These are phyloP conservation scores for Caenorhabditis sp. DNA, from an alignment of 2,888 invertebrate genomes.

Conservation along the genomic window DNA sequence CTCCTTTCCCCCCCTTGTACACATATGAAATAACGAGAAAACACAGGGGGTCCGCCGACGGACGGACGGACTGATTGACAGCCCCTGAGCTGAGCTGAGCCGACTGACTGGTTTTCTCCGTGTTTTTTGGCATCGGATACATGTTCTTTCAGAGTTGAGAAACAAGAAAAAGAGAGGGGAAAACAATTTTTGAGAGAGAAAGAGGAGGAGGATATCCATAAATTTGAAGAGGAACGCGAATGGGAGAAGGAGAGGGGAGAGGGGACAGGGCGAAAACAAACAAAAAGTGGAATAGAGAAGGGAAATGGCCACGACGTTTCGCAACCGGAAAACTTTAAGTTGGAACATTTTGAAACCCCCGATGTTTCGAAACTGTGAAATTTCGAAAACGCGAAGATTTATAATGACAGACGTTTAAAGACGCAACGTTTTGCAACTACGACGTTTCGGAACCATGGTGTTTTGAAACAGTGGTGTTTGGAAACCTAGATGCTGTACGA, in stretches of 20 bases:
- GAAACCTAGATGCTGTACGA: too few species aligned
- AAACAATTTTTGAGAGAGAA: too few species aligned
- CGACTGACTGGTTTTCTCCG: conserved; percentile 13
- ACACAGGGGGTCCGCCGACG: conserved; percentile 41
- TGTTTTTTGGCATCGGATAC: not conserved
- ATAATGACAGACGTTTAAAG: too few species aligned
- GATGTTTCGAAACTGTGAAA: not conserved
- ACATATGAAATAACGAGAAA: conserved; percentile 58
- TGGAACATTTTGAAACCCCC: too few species aligned
- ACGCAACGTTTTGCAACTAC: too few species aligned
- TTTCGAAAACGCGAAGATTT: too few species aligned
- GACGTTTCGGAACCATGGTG: too few species aligned
- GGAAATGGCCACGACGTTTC: too few species aligned
- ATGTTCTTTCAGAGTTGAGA: not conserved
- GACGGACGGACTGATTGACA: conserved; percentile 60
- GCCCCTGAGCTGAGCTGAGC: not conserved
- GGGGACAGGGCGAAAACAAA: not conserved
- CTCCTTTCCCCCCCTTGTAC: conserved; percentile 16
- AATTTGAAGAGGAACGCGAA: not conserved
- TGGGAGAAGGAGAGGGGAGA: not conserved
- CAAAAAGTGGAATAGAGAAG: too few species aligned
- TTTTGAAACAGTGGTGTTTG: too few species aligned
- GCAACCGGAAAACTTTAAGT: too few species aligned
- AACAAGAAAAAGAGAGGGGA: conserved; percentile 1
- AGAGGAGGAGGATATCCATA: not conserved